phyloP scores from a whole-genome alignment of 1,140 invertebrate species.

The Anadara kagoshimensis region DNA sequence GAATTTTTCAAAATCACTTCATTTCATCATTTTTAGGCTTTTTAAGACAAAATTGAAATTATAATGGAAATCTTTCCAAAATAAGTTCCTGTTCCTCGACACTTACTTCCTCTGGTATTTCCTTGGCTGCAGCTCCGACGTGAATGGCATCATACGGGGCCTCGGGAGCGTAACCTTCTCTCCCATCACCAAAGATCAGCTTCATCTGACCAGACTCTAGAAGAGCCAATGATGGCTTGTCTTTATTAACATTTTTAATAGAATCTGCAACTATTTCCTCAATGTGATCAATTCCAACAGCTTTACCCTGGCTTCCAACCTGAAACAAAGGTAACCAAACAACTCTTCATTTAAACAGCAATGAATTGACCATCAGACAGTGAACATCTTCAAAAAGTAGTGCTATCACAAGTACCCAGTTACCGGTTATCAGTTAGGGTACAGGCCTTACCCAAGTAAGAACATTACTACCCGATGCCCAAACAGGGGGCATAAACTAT shows the following conservation, averaged over 20 bases:
- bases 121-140: conserved; percentile 92
- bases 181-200: conserved; percentile 85
- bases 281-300: conserved; percentile 95
- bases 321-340: conserved; percentile 37
- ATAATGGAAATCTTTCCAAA: too few species aligned
- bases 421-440: too few species aligned
- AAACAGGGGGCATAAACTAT: too few species aligned
- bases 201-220: conserved; percentile 65
- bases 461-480: too few species aligned
- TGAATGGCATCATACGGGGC: conserved; percentile 94
- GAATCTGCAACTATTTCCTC: conserved; percentile 86
- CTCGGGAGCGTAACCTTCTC: conserved; percentile 82
- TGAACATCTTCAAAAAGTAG: too few species aligned
- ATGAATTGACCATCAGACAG: too few species aligned
- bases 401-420: too few species aligned
- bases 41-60: too few species aligned
- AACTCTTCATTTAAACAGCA: too few species aligned
- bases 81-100: neutral
- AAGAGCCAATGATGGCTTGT: conserved; percentile 76
- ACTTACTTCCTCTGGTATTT: conserved; percentile 78
- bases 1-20: neutral
- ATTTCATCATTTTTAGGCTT: too few species aligned
- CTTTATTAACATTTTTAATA: conserved; percentile 84
- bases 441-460: too few species aligned
- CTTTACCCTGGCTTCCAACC: conserved; percentile 83